Percentiles rank a stretch among this genome's conserved stretches.
phyloP scores from a whole-genome alignment of 64 coral and sea anemone species.

The Cladopsammia gracilis region DNA sequence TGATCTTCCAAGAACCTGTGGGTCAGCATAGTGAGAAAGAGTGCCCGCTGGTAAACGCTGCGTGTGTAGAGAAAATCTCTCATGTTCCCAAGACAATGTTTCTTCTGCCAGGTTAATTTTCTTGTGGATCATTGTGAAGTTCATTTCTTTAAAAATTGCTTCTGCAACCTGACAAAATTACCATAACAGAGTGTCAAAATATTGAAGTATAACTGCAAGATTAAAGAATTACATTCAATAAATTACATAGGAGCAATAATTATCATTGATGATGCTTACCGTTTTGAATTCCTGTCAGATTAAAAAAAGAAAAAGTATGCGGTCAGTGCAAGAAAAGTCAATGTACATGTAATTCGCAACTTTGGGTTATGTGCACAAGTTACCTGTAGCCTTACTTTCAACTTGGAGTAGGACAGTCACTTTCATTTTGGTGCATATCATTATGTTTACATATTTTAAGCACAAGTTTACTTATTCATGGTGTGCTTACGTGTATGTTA shows the following conservation, averaged over 20 bases:
- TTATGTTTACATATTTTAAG: no score
- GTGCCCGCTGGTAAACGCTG: conserved; percentile 91
- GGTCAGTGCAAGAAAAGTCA: background rate
- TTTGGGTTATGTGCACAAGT: background rate
- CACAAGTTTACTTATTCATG: no score
- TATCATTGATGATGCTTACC: conserved; percentile 12
- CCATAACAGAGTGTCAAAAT: background rate
- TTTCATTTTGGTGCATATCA: no score
- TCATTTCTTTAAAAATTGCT: conserved; percentile 83
- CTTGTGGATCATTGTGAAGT: conserved; percentile 92
- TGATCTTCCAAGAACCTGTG: conserved; percentile 70
- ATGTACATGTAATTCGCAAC: background rate
- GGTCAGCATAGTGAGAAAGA: conserved; percentile 85
- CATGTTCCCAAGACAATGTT: conserved; percentile 90
- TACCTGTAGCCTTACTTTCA: no score
- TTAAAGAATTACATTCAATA: background rate
- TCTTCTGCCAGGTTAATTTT: conserved; percentile 98
- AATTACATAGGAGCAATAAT: background rate
- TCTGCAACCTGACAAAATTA: conserved; percentile 64
- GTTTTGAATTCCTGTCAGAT: conserved; percentile 45
- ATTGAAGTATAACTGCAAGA: background rate
- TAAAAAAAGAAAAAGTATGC: background rate
- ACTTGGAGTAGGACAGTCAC: no score
- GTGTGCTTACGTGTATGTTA: no score
- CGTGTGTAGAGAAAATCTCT: conserved; percentile 92